A percentile compares a stretch with the other conserved stretches of the same genome.
These are phyloP conservation scores for Pogona vitticeps DNA, from an alignment of 2,113 vertebrate genomes.

Conservation along the genomic window DNA sequence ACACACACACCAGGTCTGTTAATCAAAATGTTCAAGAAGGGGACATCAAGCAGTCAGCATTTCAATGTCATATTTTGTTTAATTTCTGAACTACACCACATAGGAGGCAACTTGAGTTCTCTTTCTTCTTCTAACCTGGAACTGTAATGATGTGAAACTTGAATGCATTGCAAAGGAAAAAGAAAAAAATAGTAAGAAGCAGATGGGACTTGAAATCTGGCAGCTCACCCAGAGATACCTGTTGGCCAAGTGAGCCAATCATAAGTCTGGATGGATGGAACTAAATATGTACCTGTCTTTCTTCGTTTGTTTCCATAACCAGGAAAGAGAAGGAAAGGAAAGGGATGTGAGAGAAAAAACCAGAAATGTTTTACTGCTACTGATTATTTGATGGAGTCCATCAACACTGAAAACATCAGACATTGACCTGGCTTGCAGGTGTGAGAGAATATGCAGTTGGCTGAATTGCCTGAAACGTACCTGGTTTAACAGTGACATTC, in stretches of 20 bases:
- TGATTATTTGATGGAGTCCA: background rate
- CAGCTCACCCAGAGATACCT: too few relatives aligned
- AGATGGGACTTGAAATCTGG: background rate
- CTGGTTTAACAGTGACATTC: conserved; percentile 81
- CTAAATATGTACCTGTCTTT: background rate
- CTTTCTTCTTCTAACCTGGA: background rate
- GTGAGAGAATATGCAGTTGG: background rate
- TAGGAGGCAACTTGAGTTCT: background rate
- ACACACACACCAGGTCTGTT: background rate
- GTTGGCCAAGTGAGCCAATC: too few relatives aligned
- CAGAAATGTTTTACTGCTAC: background rate
- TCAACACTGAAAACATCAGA: background rate
- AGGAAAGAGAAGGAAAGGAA: background rate
- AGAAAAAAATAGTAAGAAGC: background rate
- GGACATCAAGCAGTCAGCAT: background rate
- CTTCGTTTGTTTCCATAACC: background rate
- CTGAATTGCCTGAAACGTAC: conserved; percentile 63
- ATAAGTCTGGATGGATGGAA: background rate
- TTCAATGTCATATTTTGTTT: background rate
- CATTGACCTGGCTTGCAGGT: background rate
- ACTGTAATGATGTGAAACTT: background rate
- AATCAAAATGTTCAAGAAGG: background rate
- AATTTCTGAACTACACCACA: background rate
- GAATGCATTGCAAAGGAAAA: background rate
- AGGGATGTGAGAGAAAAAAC: background rate